Base-by-base conservation (phyloP, 2,888 invertebrate species). In the Bibio marci region DNA sequence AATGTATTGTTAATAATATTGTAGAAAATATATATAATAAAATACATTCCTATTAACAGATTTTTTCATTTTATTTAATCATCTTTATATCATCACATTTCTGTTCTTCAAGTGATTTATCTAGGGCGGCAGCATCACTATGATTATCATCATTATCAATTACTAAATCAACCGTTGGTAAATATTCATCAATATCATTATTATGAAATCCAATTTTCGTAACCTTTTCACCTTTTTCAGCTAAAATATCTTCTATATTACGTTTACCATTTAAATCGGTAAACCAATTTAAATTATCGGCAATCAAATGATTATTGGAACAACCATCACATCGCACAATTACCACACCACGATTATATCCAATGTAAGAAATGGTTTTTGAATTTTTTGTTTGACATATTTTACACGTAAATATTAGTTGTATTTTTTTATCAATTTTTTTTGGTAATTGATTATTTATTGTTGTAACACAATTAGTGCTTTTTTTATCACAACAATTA, bases 201-300 rank as follows among this genome's bases (percentile, higher is more conserved):
- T n/a, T n/a, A n/a, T n/a, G n/a, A n/a, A n/a, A n/a, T n/a, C 32
- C 53, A 41, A 66, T 66, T 59, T 60, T 76, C 30, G 60, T 64
- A 28, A 94, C 85, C 5, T 63, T 67, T 65, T 95, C 92, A 2
- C 94, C 94, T 53, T 85, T 90, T 41, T 76, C 76, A 14, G 76
- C 78, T 56, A 95, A 65, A 27, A 92, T 83, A 45, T 85, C 80
- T 65, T 95, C 94, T 49, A 97, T 86, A 54, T 95, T 95, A 45
- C 70, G 71, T 51, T 73, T 77, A 1, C 75, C 76, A 50, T 75
- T 65, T 52, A 81, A 64, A 53, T 88, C 81, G 0, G 75, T 66
- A 56, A 95, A 97, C 95, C 95, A 97, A 45, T 83, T 83, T 2
- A 97, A 66, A 61, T 97, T 92, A 56, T 97, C 95, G 1, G 95